Evolutionary conservation across 2,888 invertebrate genomes (phyloP).

Genomic region (Schrankia costaestrigalis): DNA sequence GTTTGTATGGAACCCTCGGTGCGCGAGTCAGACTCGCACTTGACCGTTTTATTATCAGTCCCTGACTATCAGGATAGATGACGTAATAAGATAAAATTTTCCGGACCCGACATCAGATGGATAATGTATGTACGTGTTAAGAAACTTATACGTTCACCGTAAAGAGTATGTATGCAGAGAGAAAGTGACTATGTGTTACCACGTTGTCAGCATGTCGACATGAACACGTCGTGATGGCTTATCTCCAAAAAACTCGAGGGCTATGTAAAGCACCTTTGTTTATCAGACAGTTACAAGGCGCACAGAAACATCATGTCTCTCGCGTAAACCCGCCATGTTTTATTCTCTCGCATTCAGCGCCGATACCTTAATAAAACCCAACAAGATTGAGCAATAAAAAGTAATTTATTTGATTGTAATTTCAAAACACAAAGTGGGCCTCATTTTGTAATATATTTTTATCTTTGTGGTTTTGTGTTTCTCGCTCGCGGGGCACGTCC

Average conservation of each 20-base stretch:
- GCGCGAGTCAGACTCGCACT: too few species aligned
- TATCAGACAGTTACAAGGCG: slow-evolving; percentile 53
- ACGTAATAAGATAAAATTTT: too few species aligned
- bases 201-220: slow-evolving; percentile 56
- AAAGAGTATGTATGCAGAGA: too few species aligned
- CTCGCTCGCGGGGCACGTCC: slow-evolving; percentile 67
- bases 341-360: slow-evolving; percentile 72
- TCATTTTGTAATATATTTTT: slow-evolving; percentile 80
- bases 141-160: too few species aligned
- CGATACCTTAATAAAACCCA: slow-evolving; percentile 80
- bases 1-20: too few species aligned
- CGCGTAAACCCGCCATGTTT: slow-evolving; percentile 77
- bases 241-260: slow-evolving; percentile 64
- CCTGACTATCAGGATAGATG: too few species aligned
- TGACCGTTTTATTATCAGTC: too few species aligned
- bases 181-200: slow-evolving; percentile 45
- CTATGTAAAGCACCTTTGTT: slow-evolving; percentile 65
- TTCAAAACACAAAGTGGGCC: slow-evolving; percentile 79
- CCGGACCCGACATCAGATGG: too few species aligned
- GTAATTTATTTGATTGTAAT: slow-evolving; percentile 81
- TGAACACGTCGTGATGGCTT: slow-evolving; percentile 60
- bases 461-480: slow-evolving; percentile 77
- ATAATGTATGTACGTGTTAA: too few species aligned
- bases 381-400: slow-evolving; percentile 81
- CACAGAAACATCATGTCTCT: slow-evolving; percentile 64